Evolutionary conservation across 2,113 vertebrate species (phyloP).

Genomic region (Morphnarchus princeps): DNA sequence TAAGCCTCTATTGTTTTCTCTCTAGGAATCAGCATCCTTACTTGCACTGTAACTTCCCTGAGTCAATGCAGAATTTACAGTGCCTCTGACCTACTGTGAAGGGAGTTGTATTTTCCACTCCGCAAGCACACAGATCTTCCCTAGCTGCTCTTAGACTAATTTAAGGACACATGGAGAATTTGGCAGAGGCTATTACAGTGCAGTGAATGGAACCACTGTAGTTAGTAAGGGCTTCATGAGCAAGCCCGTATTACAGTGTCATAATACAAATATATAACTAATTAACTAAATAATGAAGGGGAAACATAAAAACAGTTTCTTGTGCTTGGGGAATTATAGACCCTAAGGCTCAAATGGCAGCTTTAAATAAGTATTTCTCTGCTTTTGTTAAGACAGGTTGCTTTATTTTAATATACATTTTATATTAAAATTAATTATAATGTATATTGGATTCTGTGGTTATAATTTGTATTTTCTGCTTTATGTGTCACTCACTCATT

Average conservation of each 20-base stretch:
- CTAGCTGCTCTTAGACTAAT: not conserved
- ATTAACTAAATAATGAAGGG: slow-evolving; percentile 35
- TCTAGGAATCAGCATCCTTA: not conserved
- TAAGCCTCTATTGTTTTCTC: not conserved
- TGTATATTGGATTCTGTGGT: slow-evolving; percentile 56
- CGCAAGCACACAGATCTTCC: not conserved
- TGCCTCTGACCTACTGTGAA: not conserved
- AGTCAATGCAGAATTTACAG: not conserved
- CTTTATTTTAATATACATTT: slow-evolving; percentile 43
- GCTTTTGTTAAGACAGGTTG: slow-evolving; percentile 13
- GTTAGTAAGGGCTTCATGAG: not conserved
- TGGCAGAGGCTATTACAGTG: not conserved
- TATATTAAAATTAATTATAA: slow-evolving; percentile 58
- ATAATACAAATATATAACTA: slow-evolving; percentile 41
- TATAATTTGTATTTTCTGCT: slow-evolving; percentile 71
- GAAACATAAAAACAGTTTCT: not conserved
- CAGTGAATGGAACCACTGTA: slow-evolving; percentile 2
- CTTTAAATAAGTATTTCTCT: slow-evolving; percentile 10
- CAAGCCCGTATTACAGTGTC: not conserved
- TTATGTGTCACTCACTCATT: slow-evolving; percentile 83
- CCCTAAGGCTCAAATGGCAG: not conserved
- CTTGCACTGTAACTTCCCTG: not conserved
- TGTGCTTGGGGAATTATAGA: not conserved
- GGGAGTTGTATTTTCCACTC: not conserved
- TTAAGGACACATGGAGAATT: not conserved